phyloP scores from a whole-genome alignment of 1,140 invertebrate genomes.

The Dolichoris vasculosae region DNA sequence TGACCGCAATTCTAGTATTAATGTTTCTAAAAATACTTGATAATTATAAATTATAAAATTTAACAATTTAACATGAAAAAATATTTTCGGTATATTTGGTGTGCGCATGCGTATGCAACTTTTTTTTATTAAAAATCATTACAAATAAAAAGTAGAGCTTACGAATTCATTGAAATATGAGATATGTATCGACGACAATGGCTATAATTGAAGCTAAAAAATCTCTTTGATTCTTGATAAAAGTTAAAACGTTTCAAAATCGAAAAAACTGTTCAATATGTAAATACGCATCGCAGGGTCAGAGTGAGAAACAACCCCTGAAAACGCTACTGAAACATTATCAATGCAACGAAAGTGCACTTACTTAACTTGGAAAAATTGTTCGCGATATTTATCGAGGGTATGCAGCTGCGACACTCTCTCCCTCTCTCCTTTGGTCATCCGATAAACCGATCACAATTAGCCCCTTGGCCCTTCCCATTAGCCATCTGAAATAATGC shows the following conservation, averaged over 20 bases:
- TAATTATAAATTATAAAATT: no score
- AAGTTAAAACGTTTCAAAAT: neutral
- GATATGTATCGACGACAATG: neutral
- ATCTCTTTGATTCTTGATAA: neutral
- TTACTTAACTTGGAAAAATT: neutral
- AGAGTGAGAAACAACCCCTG: no score
- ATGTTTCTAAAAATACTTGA: no score
- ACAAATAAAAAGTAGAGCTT: no score
- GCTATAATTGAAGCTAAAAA: neutral
- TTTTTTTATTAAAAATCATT: no score
- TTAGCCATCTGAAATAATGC: conserved; percentile 32
- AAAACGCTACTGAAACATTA: no score
- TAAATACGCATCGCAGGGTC: neutral
- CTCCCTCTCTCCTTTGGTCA: neutral
- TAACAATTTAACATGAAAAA: no score
- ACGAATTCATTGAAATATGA: no score
- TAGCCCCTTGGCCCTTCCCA: conserved; percentile 15
- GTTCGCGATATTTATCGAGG: neutral
- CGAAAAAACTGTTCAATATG: neutral
- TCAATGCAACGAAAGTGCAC: neutral
- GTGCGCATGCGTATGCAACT: no score
- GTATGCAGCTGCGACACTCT: conserved; percentile 4
- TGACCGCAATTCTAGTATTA: no score
- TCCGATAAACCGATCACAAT: conserved; percentile 36
- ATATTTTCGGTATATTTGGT: no score